phyloP scores from a whole-genome alignment of 2,888 invertebrate genomes.

The Tipula confusa region DNA sequence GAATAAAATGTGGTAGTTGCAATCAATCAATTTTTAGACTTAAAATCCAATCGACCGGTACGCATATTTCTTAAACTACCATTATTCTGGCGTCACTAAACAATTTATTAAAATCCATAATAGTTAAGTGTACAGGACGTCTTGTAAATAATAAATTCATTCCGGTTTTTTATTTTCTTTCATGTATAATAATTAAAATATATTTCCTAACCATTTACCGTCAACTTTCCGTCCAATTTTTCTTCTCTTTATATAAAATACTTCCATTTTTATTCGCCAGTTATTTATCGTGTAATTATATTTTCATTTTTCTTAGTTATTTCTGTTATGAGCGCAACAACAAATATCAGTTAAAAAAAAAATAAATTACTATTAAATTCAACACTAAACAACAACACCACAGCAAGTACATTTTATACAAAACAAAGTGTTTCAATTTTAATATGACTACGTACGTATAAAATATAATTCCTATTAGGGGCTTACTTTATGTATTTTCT shows the following conservation, averaged over 20 bases:
- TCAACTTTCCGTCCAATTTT: neutral
- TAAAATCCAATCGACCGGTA: too few relatives aligned
- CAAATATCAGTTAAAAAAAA: neutral
- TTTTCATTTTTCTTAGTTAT: constrained; percentile 12
- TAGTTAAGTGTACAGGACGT: too few relatives aligned
- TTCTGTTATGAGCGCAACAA: neutral
- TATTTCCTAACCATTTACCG: neutral
- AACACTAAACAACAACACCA: neutral
- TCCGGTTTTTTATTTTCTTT: neutral
- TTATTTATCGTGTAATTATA: neutral
- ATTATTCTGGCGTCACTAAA: too few relatives aligned
- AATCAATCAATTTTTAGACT: too few relatives aligned
- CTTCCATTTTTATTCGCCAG: neutral
- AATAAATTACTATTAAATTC: neutral
- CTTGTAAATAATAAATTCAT: neutral
- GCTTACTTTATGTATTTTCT: constrained; percentile 5
- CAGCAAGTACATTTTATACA: neutral
- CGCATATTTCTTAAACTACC: too few relatives aligned
- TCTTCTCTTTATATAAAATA: neutral
- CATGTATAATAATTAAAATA: neutral
- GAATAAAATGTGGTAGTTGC: too few relatives aligned
- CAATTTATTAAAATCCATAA: too few relatives aligned
- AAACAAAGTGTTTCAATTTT: neutral
- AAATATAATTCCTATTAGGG: neutral
- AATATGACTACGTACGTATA: neutral